Conservation (phyloP, 2,113 vertebrate species). For the Heterocephalus glaber region DNA sequence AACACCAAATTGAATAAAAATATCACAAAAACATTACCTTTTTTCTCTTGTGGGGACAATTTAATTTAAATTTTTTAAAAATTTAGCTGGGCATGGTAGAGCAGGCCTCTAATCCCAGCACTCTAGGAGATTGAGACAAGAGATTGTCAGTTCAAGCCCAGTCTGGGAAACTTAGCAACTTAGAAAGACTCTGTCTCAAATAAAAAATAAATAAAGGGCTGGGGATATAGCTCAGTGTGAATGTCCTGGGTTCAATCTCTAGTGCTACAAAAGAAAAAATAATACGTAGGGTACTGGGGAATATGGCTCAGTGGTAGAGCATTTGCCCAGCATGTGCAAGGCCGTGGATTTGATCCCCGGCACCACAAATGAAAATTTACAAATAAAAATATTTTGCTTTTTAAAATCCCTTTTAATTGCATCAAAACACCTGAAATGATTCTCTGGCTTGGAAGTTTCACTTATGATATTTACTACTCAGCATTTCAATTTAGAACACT, state of each 20-base stretch:
- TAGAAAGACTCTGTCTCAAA: background rate
- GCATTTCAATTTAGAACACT: background rate
- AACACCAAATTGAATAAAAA: background rate
- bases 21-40: background rate
- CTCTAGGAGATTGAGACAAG: background rate
- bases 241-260: background rate
- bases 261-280: background rate
- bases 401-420: background rate
- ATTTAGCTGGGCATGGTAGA: background rate
- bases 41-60: background rate
- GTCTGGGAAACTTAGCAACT: background rate
- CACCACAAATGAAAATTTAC: background rate
- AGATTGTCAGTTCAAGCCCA: background rate
- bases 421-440: background rate
- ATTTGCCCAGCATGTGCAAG: background rate
- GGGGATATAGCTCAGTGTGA: background rate
- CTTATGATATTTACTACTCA: background rate
- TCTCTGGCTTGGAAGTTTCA: background rate
- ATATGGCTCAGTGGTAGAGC: background rate
- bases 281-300: background rate
- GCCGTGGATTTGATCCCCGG: background rate
- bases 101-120: background rate
- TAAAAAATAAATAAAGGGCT: background rate
- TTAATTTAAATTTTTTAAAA: constrained; percentile 3
- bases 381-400: background rate